Evolutionary conservation across 1,140 invertebrate species (phyloP).

Genomic region (Bombus picipes): DNA sequence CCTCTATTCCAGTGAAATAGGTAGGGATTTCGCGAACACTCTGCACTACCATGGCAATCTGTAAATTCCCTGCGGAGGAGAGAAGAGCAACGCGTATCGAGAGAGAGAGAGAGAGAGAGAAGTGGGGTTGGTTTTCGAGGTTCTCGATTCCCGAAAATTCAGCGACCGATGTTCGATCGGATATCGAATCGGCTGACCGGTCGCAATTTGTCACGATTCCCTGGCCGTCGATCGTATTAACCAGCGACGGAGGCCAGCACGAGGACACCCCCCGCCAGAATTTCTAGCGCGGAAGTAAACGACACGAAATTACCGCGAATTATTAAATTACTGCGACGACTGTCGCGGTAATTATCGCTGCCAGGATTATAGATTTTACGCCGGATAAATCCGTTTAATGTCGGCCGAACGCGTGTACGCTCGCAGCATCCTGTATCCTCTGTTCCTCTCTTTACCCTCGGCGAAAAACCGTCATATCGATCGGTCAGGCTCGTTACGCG

Average conservation of each 20-base stretch:
- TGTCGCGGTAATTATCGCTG: slow-evolving; percentile 56
- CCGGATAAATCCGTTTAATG: slow-evolving; percentile 60
- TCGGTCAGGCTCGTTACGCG: slow-evolving; percentile 35
- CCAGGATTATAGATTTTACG: slow-evolving; percentile 62
- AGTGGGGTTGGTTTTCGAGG: slow-evolving; percentile 11
- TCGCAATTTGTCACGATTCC: slow-evolving; percentile 62
- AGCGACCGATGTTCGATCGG: slow-evolving; percentile 32
- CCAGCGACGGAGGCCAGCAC: not conserved
- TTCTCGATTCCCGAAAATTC: slow-evolving; percentile 54
- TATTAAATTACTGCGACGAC: slow-evolving; percentile 63
- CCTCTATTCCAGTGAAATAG: slow-evolving; percentile 5
- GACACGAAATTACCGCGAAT: slow-evolving; percentile 62
- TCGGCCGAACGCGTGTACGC: slow-evolving; percentile 13
- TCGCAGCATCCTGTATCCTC: not conserved
- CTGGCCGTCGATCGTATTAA: slow-evolving; percentile 57
- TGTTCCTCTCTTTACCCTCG: not conserved
- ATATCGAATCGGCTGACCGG: not conserved
- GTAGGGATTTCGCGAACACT: slow-evolving; percentile 25
- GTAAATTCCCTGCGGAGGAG: slow-evolving; percentile 42
- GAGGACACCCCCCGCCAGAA: not conserved
- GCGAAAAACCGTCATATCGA: slow-evolving; percentile 37
- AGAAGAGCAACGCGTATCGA: not conserved
- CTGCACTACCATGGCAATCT: slow-evolving; percentile 45
- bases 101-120: not conserved
- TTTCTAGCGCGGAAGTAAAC: slow-evolving; percentile 51